phyloP scores from a whole-genome alignment of 1,140 invertebrate species.

The Drosophila auraria region DNA sequence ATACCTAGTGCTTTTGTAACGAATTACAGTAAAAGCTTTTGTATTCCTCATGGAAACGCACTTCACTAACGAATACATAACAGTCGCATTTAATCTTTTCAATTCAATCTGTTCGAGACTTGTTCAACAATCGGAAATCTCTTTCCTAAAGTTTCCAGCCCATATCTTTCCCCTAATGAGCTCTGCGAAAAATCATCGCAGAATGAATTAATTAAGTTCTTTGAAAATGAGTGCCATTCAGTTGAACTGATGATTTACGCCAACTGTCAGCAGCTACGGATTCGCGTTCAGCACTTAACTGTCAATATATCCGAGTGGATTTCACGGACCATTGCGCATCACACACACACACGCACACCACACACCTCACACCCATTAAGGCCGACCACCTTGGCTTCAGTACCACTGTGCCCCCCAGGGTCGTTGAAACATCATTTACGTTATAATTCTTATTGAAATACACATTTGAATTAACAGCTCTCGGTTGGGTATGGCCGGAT shows the following conservation, averaged over 20 bases:
- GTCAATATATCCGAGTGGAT: conserved; percentile 56
- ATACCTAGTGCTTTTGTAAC: background rate
- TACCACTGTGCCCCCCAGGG: conserved; percentile 30
- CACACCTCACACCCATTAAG: conserved; percentile 14
- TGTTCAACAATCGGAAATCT: conserved; percentile 1
- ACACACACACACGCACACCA: conserved; percentile 3
- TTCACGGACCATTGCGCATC: conserved; percentile 58
- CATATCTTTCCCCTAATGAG: conserved; percentile 25
- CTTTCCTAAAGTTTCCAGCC: conserved; percentile 2
- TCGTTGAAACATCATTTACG: conserved; percentile 68
- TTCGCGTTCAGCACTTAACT: conserved; percentile 32
- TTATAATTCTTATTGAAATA: conserved; percentile 78
- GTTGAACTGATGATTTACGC: conserved; percentile 41
- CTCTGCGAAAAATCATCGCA: conserved; percentile 12
- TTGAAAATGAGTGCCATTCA: conserved; percentile 30
- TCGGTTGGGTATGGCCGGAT: conserved; percentile 7
- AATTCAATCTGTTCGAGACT: background rate
- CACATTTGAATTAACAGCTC: conserved; percentile 61
- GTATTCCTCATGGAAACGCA: background rate
- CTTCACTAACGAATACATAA: background rate
- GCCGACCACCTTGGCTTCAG: background rate
- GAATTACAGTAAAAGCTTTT: background rate
- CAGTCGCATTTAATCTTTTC: background rate
- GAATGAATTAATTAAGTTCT: conserved; percentile 46
- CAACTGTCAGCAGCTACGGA: conserved; percentile 32